Evolutionary conservation across 2,888 invertebrate species (phyloP), one percentile per base, ranked within the genome.

Genomic region (Sthenelais limicola): DNA sequence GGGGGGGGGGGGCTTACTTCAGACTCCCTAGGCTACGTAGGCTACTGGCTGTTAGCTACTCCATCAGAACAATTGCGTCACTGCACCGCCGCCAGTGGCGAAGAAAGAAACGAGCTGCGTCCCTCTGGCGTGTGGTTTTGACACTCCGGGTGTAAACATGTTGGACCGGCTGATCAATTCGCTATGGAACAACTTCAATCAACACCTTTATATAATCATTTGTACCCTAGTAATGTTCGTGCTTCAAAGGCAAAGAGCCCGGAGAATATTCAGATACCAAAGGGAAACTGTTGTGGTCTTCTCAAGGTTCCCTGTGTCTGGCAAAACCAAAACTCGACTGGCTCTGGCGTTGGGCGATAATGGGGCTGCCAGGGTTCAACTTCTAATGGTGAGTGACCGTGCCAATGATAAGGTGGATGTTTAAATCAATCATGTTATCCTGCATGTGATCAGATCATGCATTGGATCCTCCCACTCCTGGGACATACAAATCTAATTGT

Each of bases 271-370:
- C 15, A 12, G 56, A 28, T 18, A 21, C 7, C 30, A 56, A n/a
- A 56, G 35, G 21, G 69, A 73, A 21, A 77, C 76, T 35, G 58
- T 80, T 4, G 72, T 80, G 28, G 72, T 82, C 5, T 79, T 82
- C 52, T 78, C 80, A 4, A 76, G 82, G 5, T 81, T 79, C 69
- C 82, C 82, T 0, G 56, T 62, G n/a, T 74, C 81, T 12, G 82
- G 82, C 1, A 76, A 76, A 33, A 78, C 81, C 7, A 82, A 82
- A 71, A 82, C 81, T 7, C 74, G 81, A 18, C 62, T 81, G n/a
- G 77, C 79, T 24, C 80, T 80, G 0, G 67, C 56, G 1, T 48
- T 81, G 15, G 81, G 81, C 12, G 56, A 73, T 9, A 68, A 70
- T 24, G 79, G 78, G 33, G 82, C 82, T 4, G 76, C 81, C 1